A percentile compares a stretch with the other conserved stretches of the same genome.
phyloP scores from a whole-genome alignment of 2,113 vertebrate genomes.

The Malurus elegans region DNA sequence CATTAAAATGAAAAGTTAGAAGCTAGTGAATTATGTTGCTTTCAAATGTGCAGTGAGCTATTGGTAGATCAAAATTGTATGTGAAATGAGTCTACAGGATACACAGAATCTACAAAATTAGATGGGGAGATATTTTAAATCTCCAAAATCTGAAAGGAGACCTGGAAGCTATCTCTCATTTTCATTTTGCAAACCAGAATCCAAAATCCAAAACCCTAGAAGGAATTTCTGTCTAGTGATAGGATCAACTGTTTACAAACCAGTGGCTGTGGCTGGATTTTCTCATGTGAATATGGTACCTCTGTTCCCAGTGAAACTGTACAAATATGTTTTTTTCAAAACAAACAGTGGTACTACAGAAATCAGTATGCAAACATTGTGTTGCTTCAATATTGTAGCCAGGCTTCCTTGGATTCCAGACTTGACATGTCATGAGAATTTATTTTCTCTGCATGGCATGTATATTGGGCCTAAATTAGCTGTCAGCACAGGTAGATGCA shows the following conservation, averaged over 20 bases:
- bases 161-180: not conserved
- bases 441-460: not conserved
- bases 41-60: not conserved
- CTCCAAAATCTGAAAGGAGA: not conserved
- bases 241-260: not conserved
- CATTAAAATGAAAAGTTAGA: not conserved
- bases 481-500: not conserved
- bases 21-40: not conserved
- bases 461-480: slow-evolving; percentile 31
- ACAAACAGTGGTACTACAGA: not conserved
- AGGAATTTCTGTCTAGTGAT: not conserved
- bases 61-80: not conserved
- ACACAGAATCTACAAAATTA: not conserved
- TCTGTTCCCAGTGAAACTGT: not conserved
- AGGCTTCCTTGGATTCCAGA: not conserved
- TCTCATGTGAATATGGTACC: not conserved
- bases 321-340: not conserved
- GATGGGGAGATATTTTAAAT: not conserved
- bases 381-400: not conserved
- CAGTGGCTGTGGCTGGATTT: not conserved
- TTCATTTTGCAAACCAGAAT: not conserved
- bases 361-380: not conserved
- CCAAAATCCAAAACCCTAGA: not conserved
- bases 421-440: slow-evolving; percentile 4
- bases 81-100: not conserved